Conservation (phyloP, 2,113 vertebrate genomes). For the Coptodon bakossiorum region DNA sequence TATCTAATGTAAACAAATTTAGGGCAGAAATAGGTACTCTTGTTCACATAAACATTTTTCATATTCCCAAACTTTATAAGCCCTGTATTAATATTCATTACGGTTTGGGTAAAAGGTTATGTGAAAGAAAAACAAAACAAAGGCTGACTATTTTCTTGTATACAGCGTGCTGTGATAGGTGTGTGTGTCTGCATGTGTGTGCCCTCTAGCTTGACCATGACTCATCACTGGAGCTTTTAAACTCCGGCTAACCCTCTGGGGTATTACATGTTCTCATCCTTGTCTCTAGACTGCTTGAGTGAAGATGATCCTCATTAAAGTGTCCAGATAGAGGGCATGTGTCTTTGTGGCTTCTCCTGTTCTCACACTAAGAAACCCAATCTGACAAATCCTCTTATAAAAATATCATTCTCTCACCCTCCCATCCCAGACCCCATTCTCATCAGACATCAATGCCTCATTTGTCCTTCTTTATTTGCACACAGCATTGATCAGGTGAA, state of each 20-base stretch:
- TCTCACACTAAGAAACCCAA: conserved; percentile 32
- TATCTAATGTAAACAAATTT: neutral
- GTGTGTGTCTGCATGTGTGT: neutral
- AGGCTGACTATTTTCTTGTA: neutral
- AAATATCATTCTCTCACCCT: conserved; percentile 28
- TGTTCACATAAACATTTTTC: neutral
- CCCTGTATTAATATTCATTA: neutral
- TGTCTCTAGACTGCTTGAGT: conserved; percentile 20
- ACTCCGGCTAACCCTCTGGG: conserved; percentile 15
- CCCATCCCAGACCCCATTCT: neutral
- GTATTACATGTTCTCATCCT: conserved; percentile 47
- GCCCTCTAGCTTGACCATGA: neutral
- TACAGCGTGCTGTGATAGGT: neutral
- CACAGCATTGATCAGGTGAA: conserved; percentile 27
- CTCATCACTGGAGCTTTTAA: conserved; percentile 18
- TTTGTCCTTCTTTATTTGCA: conserved; percentile 17
- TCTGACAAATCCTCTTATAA: conserved; percentile 60
- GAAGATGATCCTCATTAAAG: conserved; percentile 60
- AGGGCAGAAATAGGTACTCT: neutral
- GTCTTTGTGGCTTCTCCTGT: conserved; percentile 24
- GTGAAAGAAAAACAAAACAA: neutral
- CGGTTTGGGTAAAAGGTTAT: neutral
- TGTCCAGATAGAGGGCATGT: conserved; percentile 37
- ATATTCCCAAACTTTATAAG: neutral
- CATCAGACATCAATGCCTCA: conserved; percentile 3